Evolutionary conservation across 1,140 invertebrate genomes (phyloP), one percentile per base, ranked within the genome.

Genomic region (Bombus cullumanus): DNA sequence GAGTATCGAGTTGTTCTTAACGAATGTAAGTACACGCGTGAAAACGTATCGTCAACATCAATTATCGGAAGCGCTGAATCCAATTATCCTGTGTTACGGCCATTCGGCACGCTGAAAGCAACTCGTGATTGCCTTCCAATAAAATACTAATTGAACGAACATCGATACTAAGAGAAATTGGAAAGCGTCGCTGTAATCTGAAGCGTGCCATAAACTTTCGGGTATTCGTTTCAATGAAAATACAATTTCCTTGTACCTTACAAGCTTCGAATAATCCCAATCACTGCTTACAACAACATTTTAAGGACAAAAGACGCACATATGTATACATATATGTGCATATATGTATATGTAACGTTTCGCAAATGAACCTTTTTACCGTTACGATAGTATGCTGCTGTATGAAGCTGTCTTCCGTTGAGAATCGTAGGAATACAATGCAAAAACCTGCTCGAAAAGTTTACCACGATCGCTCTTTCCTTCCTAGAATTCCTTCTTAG

Each of bases 61-160:
- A 92, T 92, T 92, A 91, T 86, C 87, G 83, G 75, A 72, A 83
- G 72, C 79, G 68, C 66, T 72, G 71, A 91, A 91, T 92, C 86
- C 92, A 92, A 92, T 92, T 87, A 92, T 89, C 76, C 72, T 66
- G 74, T 57, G 71, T 74, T 74, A 81, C 59, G 81, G 71, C 39
- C 31, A 62, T 87, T 73, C 73, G 78, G 41, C 39, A 72, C 76
- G 59, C 74, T 86, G 86, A 85, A 88, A 86, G 81, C 74, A 74
- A 43, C 68, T 43, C 71, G 76, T 83, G 82, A 89, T 91, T 90
- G 87, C 79, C 72, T 74, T 34, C 73, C 81, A 90, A 89, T 90
- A 86, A 86, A 88, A 91, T 88, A 62, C 81, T 86, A 78, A 85
- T 90, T 89, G 87, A 87, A 90, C 78, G 81, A 82, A 80, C 31